Conservation (phyloP, 1,140 invertebrate species). For the Notospermus geniculatus region DNA sequence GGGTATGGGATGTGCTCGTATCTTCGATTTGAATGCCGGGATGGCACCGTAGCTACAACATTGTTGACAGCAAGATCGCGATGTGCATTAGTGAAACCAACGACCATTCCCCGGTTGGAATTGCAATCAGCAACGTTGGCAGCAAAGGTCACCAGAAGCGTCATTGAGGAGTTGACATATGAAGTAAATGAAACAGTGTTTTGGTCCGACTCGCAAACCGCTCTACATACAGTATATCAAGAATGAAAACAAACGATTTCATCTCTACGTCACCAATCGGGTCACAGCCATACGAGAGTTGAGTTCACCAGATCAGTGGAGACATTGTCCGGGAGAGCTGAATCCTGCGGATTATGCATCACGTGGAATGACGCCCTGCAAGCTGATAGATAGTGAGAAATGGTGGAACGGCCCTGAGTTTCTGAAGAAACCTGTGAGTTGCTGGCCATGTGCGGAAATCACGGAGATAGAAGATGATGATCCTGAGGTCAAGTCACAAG, state of each 20-base stretch:
- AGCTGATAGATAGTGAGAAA: neutral
- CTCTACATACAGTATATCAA: neutral
- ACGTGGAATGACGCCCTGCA: neutral
- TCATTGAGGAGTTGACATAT: neutral
- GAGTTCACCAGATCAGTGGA: neutral
- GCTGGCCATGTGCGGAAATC: too few relatives aligned
- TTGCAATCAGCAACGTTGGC: neutral
- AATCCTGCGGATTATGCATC: constrained; percentile 9
- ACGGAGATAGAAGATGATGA: too few relatives aligned
- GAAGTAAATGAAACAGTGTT: neutral
- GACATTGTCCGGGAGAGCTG: neutral
- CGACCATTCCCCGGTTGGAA: constrained; percentile 7
- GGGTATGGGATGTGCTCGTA: constrained; percentile 33
- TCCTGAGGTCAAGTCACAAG: too few relatives aligned
- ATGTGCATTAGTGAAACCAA: neutral
- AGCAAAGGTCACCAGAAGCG: neutral
- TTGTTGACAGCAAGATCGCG: constrained; percentile 26
- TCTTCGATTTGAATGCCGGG: constrained; percentile 15
- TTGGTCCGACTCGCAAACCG: constrained; percentile 5
- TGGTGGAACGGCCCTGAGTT: too few relatives aligned
- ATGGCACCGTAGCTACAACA: constrained; percentile 17
- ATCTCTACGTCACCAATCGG: constrained; percentile 1
- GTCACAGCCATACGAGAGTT: constrained; percentile 1
- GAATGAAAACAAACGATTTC: constrained; percentile 5
- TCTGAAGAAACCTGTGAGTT: too few relatives aligned